A percentile compares a stretch with the other conserved stretches of the same genome.
phyloP scores from a whole-genome alignment of 2,113 vertebrate species.

The Emydocephalus ijimae region DNA sequence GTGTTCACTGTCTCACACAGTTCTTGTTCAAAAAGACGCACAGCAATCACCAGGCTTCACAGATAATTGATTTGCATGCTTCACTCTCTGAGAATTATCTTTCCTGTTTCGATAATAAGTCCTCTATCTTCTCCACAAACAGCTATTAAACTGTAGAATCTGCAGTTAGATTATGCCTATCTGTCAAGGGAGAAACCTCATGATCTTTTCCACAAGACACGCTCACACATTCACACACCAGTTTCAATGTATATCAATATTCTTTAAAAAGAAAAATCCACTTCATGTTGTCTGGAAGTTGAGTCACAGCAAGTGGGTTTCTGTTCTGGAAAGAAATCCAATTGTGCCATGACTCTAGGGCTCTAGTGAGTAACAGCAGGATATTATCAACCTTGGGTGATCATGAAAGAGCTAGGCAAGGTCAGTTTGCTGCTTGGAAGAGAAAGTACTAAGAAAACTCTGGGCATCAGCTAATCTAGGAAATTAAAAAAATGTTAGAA shows the following conservation, averaged over 20 bases:
- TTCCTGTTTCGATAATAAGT: background rate
- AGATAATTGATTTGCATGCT: constrained; percentile 21
- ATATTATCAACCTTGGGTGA: background rate
- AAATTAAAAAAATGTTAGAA: background rate
- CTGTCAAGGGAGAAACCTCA: background rate
- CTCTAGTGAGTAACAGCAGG: background rate
- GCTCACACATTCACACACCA: background rate
- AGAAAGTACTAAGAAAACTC: background rate
- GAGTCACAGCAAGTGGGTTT: background rate
- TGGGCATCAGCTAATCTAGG: background rate
- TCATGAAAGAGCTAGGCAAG: background rate
- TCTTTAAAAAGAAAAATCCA: background rate
- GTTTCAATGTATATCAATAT: background rate
- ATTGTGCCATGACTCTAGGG: background rate
- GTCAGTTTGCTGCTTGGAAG: background rate
- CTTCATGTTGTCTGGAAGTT: background rate
- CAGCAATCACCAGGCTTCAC: constrained; percentile 9
- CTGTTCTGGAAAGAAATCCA: background rate
- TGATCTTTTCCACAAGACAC: background rate
- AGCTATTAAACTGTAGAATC: background rate
- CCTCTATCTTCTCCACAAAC: background rate
- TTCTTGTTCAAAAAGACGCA: constrained; percentile 1
- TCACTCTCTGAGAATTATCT: constrained; percentile 12
- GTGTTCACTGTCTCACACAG: background rate
- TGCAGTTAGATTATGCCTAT: background rate